These are phyloP conservation scores for Cenopis cana DNA, from an alignment of 2,888 invertebrate species.

Conservation along the genomic window DNA sequence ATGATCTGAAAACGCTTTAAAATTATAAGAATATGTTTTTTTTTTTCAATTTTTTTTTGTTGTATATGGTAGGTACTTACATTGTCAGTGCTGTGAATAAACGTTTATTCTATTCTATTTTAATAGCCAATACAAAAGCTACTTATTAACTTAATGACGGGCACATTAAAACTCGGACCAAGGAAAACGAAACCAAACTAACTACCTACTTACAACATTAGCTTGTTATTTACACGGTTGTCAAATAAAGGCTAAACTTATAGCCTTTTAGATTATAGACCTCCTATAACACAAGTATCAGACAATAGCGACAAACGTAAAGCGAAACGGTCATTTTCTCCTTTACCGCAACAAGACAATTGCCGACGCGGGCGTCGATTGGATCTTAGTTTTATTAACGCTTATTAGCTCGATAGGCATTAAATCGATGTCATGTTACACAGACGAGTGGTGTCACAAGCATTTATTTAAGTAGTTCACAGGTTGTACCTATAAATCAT, in stretches of 20 bases:
- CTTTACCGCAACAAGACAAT: constrained; percentile 33
- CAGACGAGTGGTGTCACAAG: background rate
- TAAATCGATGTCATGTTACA: constrained; percentile 8
- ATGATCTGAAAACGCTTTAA: background rate
- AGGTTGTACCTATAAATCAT: too few species aligned
- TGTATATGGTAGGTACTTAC: too few species aligned
- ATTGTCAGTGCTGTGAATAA: too few species aligned
- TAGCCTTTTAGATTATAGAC: background rate
- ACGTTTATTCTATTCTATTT: too few species aligned
- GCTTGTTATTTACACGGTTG: background rate
- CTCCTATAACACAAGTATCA: constrained; percentile 10
- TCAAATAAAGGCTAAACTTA: background rate
- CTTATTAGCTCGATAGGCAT: constrained; percentile 5
- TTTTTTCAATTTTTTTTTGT: too few species aligned
- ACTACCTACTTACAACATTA: background rate
- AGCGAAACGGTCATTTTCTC: constrained; percentile 31
- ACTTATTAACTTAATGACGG: background rate
- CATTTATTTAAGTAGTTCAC: too few species aligned
- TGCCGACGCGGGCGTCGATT: constrained; percentile 15
- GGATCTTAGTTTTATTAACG: constrained; percentile 22
- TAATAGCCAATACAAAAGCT: too few species aligned
- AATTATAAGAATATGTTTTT: too few species aligned
- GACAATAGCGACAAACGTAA: constrained; percentile 29
- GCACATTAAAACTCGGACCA: background rate
- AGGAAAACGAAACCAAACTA: background rate